A percentile compares a stretch with the other conserved stretches of the same genome.
Conservation (phyloP, 2,797 vertebrate species). For the Acanthis flammea region DNA sequence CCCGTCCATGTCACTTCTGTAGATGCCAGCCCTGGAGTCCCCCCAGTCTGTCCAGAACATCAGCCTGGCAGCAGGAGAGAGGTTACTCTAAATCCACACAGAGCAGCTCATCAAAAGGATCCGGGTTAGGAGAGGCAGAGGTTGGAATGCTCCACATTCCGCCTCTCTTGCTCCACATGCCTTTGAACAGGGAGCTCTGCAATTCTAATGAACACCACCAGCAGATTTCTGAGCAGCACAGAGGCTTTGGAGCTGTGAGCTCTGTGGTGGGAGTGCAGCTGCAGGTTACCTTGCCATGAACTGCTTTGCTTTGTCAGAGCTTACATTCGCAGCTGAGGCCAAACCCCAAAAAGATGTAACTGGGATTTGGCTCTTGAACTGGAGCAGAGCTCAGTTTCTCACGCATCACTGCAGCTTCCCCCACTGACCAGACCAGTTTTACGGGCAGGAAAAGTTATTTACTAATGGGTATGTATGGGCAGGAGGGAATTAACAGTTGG, state of each 20-base stretch:
- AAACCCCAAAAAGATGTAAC: background rate
- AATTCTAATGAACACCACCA: background rate
- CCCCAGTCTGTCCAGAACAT: slow-evolving; percentile 99
- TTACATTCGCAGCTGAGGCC: fast-evolving
- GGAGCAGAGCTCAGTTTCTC: background rate
- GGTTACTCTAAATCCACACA: fast-evolving
- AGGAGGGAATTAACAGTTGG: background rate
- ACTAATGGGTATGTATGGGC: background rate
- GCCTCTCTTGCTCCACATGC: fast-evolving
- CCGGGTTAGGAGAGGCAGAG: background rate
- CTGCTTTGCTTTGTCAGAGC: background rate
- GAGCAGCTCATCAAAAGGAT: background rate
- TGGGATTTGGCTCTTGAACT: background rate
- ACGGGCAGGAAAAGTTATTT: background rate
- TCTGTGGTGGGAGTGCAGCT: background rate
- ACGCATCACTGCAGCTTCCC: background rate
- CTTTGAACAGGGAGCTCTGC: background rate
- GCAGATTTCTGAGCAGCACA: background rate
- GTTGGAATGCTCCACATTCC: background rate
- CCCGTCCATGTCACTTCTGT: slow-evolving; percentile 92
- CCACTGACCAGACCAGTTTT: background rate
- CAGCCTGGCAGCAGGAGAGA: slow-evolving; percentile 74
- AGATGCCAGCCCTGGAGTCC: slow-evolving; percentile 87
- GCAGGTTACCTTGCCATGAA: background rate
- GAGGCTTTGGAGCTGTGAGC: background rate